These are phyloP conservation scores for Formicarius rufipectus DNA, from an alignment of 2,113 vertebrate species.

Conservation along the genomic window DNA sequence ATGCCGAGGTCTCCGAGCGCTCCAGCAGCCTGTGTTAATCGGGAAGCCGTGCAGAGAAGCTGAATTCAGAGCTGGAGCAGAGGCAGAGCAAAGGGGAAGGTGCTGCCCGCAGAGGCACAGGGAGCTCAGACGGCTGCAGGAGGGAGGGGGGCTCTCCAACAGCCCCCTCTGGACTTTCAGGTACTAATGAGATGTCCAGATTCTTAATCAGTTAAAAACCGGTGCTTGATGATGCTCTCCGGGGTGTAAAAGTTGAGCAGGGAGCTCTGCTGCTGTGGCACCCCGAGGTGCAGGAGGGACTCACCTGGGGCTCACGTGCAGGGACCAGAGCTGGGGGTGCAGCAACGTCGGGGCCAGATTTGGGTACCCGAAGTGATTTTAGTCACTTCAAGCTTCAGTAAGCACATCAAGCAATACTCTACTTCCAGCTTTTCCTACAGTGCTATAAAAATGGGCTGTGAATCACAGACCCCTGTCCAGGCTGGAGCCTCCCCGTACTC, in stretches of 20 bases:
- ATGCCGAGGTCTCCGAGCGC: not conserved
- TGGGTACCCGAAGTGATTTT: fast-evolving
- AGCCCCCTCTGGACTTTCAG: not conserved
- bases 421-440: not conserved
- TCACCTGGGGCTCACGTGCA: not conserved
- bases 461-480: not conserved
- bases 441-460: not conserved
- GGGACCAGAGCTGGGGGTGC: not conserved
- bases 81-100: not conserved
- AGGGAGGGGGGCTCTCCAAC: not conserved
- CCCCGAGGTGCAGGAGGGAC: not conserved
- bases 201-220: not conserved
- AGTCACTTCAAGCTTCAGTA: not conserved
- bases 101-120: not conserved
- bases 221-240: not conserved
- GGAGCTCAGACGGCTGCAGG: not conserved
- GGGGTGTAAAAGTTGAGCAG: fast-evolving
- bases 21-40: constrained; percentile 6
- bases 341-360: not conserved
- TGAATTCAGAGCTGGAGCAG: not conserved
- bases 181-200: fast-evolving
- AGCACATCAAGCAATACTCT: not conserved
- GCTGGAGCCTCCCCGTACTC: not conserved
- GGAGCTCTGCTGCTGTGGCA: not conserved
- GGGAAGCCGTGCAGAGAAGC: constrained; percentile 9